Base-by-base conservation (phyloP, 2,888 invertebrate genomes). In the Heteromurus nitidus region DNA sequence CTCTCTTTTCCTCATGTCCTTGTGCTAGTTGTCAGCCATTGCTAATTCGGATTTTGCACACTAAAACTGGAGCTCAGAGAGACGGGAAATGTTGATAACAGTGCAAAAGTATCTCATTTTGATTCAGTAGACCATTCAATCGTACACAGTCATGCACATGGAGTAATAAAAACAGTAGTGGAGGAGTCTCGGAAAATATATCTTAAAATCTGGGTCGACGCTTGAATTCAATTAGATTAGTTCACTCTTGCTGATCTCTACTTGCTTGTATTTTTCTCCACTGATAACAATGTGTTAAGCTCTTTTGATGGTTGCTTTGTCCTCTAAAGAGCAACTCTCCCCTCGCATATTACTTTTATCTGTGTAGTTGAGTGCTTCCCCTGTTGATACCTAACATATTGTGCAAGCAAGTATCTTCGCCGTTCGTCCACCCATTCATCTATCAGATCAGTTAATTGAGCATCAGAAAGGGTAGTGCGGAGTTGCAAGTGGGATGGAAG, bases 321-420 rank as follows among this genome's bases (percentile, higher is more conserved):
- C 50, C 50, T 50, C 50, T 18, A 3, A 9, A 2, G 44, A n/a
- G n/a, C n/a, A n/a, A n/a, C 36, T 9, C 36, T 36, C 36, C 36
- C 13, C 36, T 9, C 5, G 13, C 5, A 36, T 13, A 36, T 36
- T 20, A 18, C 18, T 47, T 47, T 47, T 50, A n/a, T 20, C 9
- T 50, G 3, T 1, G 28, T 28, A 16, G 22, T 22, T 11, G 24
- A 53, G 20, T 11, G 53, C 53, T 53, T 11, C 24, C 11, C 18
- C 58, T 28, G 24, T 28, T 28, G 28, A 58, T 58, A 28, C 13
- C 58, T 13, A 58, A 58, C 28, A 58, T 58, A 58, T 58, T 58
- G 20, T 18, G 5, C 58, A 13, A 58, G 18, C 1, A 58, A n/a
- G 28, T 58, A 7, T 58, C 28, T 26, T 58, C 24, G 16, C 24